These are phyloP conservation scores for Xenopus borealis DNA, from an alignment of 2,113 vertebrate genomes.

Conservation along the genomic window DNA sequence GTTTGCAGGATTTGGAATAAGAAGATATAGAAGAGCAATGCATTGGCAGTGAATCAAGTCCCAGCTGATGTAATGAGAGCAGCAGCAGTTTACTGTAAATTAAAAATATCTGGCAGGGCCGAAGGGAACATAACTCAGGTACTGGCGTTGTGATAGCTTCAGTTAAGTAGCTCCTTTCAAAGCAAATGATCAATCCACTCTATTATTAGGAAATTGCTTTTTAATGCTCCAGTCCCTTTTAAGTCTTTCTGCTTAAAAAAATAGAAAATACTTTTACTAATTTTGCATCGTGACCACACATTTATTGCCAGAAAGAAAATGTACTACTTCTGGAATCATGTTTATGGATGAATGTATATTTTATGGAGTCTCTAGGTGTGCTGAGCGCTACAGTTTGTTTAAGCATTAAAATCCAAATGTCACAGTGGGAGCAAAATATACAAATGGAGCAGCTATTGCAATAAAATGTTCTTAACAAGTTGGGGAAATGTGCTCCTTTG, in stretches of 20 bases:
- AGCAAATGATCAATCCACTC: slow-evolving; percentile 41
- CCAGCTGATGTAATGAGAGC: slow-evolving; percentile 54
- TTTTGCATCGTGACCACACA: not conserved
- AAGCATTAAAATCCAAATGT: not conserved
- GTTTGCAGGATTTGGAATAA: slow-evolving; percentile 60
- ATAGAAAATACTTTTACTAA: not conserved
- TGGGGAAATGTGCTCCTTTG: no score
- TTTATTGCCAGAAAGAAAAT: not conserved
- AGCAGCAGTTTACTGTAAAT: slow-evolving; percentile 58
- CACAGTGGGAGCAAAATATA: no score
- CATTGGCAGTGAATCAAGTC: slow-evolving; percentile 67
- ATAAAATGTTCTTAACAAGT: no score
- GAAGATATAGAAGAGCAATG: slow-evolving; percentile 50
- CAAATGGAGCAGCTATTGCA: no score
- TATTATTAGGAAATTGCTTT: slow-evolving; percentile 36
- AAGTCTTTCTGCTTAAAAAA: not conserved
- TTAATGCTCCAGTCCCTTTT: slow-evolving; percentile 6
- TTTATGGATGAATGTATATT: not conserved
- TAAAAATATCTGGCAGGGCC: slow-evolving; percentile 54
- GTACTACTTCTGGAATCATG: no score
- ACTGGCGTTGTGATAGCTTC: slow-evolving; percentile 43
- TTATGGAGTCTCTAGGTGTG: not conserved
- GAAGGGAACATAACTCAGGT: slow-evolving; percentile 55
- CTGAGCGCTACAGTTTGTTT: not conserved
- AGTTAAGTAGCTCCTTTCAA: slow-evolving; percentile 45